Evolutionary conservation across 2,888 invertebrate species (phyloP).

Genomic region (Morinoia aosen): DNA sequence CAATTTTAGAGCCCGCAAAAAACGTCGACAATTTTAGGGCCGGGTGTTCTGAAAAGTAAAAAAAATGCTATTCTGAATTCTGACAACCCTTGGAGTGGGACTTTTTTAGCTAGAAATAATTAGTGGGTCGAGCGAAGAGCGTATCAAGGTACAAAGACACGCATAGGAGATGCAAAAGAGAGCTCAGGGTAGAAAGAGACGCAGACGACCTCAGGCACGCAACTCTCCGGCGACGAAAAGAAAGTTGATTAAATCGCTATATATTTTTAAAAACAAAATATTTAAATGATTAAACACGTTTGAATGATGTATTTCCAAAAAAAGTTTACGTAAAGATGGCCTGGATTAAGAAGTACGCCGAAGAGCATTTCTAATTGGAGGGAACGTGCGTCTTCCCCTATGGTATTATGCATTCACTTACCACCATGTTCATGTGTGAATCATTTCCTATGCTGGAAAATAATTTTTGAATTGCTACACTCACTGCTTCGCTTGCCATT

Average conservation of each 20-base stretch:
- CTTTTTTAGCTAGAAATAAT: neutral
- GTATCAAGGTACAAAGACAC: neutral
- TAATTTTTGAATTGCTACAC: neutral
- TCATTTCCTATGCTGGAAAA: neutral
- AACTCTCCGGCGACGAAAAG: neutral
- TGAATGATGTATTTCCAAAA: neutral
- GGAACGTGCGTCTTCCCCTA: neutral
- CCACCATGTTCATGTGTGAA: neutral
- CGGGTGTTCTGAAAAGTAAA: constrained; percentile 10
- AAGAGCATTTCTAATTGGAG: neutral
- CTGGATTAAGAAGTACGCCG: neutral
- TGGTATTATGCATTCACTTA: neutral
- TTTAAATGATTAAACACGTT: neutral
- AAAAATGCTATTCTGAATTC: neutral
- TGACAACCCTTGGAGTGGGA: neutral
- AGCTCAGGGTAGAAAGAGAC: neutral
- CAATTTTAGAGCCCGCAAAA: neutral
- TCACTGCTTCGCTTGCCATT: neutral
- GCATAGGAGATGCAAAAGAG: neutral
- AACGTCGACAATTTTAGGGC: neutral
- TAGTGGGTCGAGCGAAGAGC: neutral
- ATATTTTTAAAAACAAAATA: neutral
- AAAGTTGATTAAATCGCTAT: neutral
- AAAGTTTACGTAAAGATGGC: neutral
- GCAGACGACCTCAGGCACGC: neutral